A percentile compares a stretch with the other conserved stretches of the same genome.
These are phyloP conservation scores for Tanytarsus gracilentus DNA, from an alignment of 2,888 invertebrate species.

Conservation along the genomic window DNA sequence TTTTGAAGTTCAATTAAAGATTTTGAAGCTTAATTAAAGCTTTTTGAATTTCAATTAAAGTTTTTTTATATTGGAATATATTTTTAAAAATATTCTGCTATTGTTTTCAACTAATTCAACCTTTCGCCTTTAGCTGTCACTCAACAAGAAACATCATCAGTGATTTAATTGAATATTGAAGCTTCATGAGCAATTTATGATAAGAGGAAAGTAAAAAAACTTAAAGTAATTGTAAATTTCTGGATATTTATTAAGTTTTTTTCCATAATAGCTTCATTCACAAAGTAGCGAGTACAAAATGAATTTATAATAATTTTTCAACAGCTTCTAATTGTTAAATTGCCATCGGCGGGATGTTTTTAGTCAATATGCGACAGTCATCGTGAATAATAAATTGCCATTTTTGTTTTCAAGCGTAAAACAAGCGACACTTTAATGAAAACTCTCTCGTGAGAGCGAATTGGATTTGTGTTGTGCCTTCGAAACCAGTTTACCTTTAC, in stretches of 20 bases:
- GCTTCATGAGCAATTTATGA: too few relatives aligned
- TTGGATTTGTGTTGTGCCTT: not conserved
- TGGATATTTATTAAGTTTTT: not conserved
- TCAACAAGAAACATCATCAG: too few relatives aligned
- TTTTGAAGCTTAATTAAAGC: too few relatives aligned
- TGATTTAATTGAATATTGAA: too few relatives aligned
- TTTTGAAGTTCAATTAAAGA: too few relatives aligned
- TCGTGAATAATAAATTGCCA: not conserved
- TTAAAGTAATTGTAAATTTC: not conserved
- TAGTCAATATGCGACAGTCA: not conserved
- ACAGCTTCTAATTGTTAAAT: conserved; percentile 1
- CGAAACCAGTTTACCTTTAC: conserved; percentile 14
- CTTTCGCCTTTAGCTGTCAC: too few relatives aligned
- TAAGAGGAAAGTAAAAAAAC: too few relatives aligned
- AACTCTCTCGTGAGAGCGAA: not conserved
- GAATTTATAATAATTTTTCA: conserved; percentile 8
- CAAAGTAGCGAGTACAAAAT: not conserved
- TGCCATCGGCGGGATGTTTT: not conserved
- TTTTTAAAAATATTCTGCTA: too few relatives aligned
- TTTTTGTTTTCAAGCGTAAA: conserved; percentile 7
- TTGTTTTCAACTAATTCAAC: too few relatives aligned
- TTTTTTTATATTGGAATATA: too few relatives aligned
- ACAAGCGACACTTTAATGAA: not conserved
- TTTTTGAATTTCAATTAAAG: too few relatives aligned
- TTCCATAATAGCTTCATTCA: not conserved